Evolutionary conservation across 2,888 invertebrate genomes (phyloP).

Genomic region (Brenthis ino): DNA sequence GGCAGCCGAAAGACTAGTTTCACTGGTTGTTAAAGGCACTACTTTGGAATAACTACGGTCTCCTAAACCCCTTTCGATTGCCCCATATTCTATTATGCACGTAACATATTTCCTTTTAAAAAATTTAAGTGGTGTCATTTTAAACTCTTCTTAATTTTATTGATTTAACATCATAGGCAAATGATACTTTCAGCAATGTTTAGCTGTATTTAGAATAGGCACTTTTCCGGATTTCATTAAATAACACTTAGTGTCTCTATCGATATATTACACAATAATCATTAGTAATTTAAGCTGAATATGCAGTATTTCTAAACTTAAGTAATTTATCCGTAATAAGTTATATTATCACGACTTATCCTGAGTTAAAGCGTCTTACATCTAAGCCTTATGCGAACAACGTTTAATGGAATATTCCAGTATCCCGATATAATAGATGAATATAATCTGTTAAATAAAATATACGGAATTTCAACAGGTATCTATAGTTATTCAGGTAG

Average conservation of each 20-base stretch:
- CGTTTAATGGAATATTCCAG: constrained; percentile 55
- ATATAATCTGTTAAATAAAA: constrained; percentile 66
- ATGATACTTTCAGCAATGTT: background rate
- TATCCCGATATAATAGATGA: constrained; percentile 61
- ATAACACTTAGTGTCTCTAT: constrained; percentile 39
- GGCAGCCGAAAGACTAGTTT: constrained; percentile 73
- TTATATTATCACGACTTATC: constrained; percentile 65
- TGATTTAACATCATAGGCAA: background rate
- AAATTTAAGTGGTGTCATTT: background rate
- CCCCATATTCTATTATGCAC: constrained; percentile 3
- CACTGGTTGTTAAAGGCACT: constrained; percentile 77
- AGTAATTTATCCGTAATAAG: constrained; percentile 47
- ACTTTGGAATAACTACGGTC: constrained; percentile 40
- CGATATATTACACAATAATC: constrained; percentile 48
- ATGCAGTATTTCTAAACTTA: constrained; percentile 44
- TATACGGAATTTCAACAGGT: constrained; percentile 75
- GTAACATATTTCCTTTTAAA: too few species aligned
- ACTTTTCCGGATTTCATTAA: constrained; percentile 42
- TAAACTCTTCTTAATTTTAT: background rate
- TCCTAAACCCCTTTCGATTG: constrained; percentile 1
- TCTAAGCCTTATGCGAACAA: constrained; percentile 48
- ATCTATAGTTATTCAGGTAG: constrained; percentile 69
- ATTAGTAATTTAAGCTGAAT: constrained; percentile 45
- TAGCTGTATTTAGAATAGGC: constrained; percentile 34
- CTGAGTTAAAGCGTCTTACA: constrained; percentile 77